These are phyloP conservation scores for Ailuropoda melanoleuca DNA, from an alignment of 2,113 vertebrate genomes.

Conservation along the genomic window DNA sequence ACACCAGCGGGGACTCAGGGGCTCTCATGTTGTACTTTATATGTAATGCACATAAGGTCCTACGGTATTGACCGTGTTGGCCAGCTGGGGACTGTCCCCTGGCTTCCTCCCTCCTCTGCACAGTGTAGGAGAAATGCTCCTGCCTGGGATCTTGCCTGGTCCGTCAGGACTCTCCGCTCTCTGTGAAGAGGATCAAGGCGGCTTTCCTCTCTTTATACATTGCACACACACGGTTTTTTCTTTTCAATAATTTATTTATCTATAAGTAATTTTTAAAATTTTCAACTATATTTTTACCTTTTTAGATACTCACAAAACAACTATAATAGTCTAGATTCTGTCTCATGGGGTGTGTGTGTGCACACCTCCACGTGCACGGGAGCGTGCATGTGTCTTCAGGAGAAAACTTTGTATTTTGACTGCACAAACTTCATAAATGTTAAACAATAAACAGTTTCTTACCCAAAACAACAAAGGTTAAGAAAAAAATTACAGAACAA, in stretches of 20 bases:
- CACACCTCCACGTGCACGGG: too few relatives aligned
- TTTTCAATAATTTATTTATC: background rate
- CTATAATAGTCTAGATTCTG: background rate
- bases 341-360: background rate
- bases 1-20: too few relatives aligned
- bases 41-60: too few relatives aligned
- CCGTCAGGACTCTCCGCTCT: background rate
- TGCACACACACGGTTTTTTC: background rate
- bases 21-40: too few relatives aligned
- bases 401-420: too few relatives aligned
- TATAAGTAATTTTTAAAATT: background rate
- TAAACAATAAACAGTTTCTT: background rate
- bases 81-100: background rate
- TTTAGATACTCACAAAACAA: background rate
- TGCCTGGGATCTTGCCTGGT: background rate
- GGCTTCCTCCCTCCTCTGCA: background rate
- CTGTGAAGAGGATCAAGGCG: background rate
- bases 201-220: background rate
- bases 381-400: too few relatives aligned
- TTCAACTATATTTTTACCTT: background rate
- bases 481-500: background rate
- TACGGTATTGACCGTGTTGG: background rate
- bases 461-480: background rate
- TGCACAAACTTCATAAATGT: too few relatives aligned
- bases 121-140: background rate